Evolutionary conservation across 2,888 invertebrate genomes (phyloP).

Genomic region (Hyles lineata): DNA sequence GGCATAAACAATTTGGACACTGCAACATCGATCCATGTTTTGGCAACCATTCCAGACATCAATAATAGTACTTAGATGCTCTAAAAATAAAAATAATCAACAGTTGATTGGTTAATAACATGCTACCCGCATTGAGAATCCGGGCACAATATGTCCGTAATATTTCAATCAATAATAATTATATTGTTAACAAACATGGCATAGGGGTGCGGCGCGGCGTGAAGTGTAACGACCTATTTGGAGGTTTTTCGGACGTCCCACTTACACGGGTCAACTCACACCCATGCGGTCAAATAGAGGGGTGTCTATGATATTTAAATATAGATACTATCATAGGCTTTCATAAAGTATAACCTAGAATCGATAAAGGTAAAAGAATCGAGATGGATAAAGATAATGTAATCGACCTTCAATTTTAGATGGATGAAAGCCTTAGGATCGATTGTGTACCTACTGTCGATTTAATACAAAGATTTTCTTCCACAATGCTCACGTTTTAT

Average conservation of each 20-base stretch:
- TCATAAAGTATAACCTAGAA: neutral
- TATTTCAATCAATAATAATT: conserved; percentile 31
- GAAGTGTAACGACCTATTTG: conserved; percentile 54
- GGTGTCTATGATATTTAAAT: conserved; percentile 37
- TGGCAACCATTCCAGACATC: neutral
- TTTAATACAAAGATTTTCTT: neutral
- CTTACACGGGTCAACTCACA: conserved; percentile 56
- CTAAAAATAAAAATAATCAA: neutral
- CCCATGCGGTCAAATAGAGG: conserved; percentile 44
- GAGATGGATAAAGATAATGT: too few species aligned
- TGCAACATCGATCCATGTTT: neutral
- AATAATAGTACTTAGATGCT: too few species aligned
- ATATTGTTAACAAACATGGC: conserved; percentile 36
- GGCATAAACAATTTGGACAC: neutral
- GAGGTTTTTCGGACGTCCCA: conserved; percentile 59
- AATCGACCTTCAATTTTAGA: too few species aligned
- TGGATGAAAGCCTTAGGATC: too few species aligned
- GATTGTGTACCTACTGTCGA: too few species aligned
- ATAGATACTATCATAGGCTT: neutral
- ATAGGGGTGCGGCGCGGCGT: conserved; percentile 57
- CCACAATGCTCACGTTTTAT: neutral
- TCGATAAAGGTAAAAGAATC: neutral
- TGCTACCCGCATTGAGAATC: neutral
- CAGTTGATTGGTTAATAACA: neutral
- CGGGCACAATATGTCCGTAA: neutral